Percentiles rank a stretch among this genome's conserved stretches.
Evolutionary conservation across 2,888 invertebrate species (phyloP).

Genomic region (Leptinotarsa haldemani): DNA sequence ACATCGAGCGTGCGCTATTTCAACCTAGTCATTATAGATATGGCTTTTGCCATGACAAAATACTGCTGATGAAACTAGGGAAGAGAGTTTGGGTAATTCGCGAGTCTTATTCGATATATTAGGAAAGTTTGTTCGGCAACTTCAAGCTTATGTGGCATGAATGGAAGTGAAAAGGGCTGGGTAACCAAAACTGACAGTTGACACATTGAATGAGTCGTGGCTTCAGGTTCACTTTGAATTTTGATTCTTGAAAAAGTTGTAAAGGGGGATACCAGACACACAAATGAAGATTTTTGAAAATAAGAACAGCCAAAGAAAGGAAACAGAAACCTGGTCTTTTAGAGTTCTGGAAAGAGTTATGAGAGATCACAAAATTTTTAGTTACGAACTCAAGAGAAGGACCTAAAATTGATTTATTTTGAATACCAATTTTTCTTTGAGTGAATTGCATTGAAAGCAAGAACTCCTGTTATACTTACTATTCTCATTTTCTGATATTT

Average conservation of each 20-base stretch:
- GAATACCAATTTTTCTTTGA: no score
- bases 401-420: no score
- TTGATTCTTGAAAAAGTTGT: background rate
- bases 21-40: conserved; percentile 37
- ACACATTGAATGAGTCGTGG: conserved; percentile 52
- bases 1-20: conserved; percentile 29
- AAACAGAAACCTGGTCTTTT: no score
- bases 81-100: conserved; percentile 42
- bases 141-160: conserved; percentile 48
- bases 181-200: conserved; percentile 53
- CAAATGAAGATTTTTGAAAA: background rate
- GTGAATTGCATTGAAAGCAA: no score
- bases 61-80: conserved; percentile 42
- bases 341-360: no score
- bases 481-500: no score
- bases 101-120: conserved; percentile 48
- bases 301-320: background rate
- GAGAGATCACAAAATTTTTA: no score
- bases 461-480: no score
- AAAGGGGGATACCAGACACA: background rate
- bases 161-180: conserved; percentile 57
- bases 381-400: no score
- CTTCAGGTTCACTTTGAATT: background rate
- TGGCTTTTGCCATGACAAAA: conserved; percentile 34
- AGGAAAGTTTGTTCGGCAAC: conserved; percentile 48